phyloP scores from a whole-genome alignment of 2,113 vertebrate genomes.

The Pelecanus crispus region DNA sequence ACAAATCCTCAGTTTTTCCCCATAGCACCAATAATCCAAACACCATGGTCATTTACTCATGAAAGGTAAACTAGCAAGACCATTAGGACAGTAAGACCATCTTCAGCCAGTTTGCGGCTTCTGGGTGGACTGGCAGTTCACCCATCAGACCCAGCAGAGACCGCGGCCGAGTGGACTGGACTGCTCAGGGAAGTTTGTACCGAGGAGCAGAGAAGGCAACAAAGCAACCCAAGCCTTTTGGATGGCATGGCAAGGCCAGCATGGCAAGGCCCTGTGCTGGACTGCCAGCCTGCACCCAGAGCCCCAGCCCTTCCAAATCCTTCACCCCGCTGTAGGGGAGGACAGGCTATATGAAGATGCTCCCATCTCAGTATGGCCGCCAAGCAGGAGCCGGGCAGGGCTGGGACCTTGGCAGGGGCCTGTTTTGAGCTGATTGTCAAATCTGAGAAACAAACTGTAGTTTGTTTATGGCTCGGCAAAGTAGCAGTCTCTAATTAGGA shows the following conservation, averaged over 20 bases:
- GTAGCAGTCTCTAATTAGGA: neutral
- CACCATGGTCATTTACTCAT: neutral
- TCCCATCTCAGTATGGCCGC: neutral
- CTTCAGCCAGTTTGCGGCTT: neutral
- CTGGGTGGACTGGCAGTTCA: neutral
- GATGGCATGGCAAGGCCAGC: neutral
- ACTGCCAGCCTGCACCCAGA: neutral
- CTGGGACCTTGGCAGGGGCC: neutral
- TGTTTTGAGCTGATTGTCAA: neutral
- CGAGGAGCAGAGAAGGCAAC: neutral
- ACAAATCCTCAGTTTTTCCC: neutral
- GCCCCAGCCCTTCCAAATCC: neutral
- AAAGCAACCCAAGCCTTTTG: neutral
- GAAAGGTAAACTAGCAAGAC: neutral
- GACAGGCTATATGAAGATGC: accelerated
- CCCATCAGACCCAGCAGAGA: neutral
- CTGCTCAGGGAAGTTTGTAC: neutral
- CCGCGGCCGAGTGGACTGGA: accelerated
- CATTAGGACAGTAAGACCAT: neutral
- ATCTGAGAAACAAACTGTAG: neutral
- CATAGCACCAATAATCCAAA: neutral
- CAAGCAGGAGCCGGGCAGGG: accelerated
- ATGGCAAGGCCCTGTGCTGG: accelerated
- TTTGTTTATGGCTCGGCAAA: neutral
- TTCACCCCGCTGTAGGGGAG: neutral